Percentiles rank a stretch among this genome's conserved stretches.
phyloP scores from a whole-genome alignment of 2,113 vertebrate species.

The Anthoscopus minutus region DNA sequence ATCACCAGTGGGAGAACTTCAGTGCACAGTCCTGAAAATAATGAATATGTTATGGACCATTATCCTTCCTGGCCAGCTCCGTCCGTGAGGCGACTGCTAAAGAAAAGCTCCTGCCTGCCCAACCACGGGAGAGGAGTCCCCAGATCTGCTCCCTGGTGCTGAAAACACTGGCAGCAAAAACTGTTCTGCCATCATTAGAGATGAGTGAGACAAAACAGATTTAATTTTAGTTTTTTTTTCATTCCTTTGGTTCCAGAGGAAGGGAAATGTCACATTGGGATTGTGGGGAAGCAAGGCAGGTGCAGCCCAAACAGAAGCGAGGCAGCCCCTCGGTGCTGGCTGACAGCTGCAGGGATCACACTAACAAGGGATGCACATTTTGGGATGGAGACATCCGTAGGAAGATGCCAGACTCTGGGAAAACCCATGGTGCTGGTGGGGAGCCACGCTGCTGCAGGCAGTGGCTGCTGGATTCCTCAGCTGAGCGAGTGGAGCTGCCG shows the following conservation, averaged over 20 bases:
- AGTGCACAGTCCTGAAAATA: slow-evolving; percentile 15
- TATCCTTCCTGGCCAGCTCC: slow-evolving; percentile 10
- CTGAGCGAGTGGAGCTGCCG: background rate
- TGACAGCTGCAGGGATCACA: background rate
- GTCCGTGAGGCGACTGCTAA: background rate
- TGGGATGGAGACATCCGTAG: background rate
- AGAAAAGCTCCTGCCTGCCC: background rate
- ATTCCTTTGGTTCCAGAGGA: background rate
- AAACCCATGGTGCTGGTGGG: background rate
- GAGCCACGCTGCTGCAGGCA: background rate
- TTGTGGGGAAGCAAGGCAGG: background rate
- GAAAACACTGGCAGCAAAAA: background rate
- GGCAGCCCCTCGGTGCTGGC: background rate
- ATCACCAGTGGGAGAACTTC: background rate
- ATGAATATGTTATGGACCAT: slow-evolving; percentile 41
- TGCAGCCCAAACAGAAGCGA: background rate
- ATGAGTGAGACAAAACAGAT: background rate
- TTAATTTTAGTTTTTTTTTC: background rate
- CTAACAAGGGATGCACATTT: background rate
- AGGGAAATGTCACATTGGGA: background rate
- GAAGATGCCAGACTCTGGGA: background rate
- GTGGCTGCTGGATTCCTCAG: background rate
- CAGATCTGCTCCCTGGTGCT: background rate
- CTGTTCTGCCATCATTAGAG: background rate
- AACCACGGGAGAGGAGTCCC: background rate